These are phyloP conservation scores for Uria aalge DNA, from an alignment of 2,113 vertebrate species.

Conservation along the genomic window DNA sequence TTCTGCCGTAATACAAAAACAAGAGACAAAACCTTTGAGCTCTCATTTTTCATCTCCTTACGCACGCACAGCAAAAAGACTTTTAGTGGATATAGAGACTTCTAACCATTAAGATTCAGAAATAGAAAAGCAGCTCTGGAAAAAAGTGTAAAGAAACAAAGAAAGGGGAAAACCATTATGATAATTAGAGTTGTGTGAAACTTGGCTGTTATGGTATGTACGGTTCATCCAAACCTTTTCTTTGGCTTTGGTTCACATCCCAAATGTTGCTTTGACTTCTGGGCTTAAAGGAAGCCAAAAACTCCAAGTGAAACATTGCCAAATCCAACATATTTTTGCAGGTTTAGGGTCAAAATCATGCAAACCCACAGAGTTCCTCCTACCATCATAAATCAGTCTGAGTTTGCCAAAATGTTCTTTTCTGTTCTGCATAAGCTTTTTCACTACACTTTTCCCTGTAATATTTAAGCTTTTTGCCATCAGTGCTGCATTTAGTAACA, in stretches of 20 bases:
- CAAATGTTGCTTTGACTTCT: constrained; percentile 63
- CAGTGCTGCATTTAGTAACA: background rate
- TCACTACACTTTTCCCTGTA: background rate
- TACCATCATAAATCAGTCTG: constrained; percentile 47
- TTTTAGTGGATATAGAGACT: background rate
- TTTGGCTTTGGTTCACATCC: constrained; percentile 47
- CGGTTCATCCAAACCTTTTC: constrained; percentile 34
- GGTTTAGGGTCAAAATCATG: constrained; percentile 61
- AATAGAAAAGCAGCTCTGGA: background rate
- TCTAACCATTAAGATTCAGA: background rate
- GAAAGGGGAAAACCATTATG: constrained; percentile 12
- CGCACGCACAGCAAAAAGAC: background rate
- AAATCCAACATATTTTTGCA: constrained; percentile 60
- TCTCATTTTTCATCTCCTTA: background rate
- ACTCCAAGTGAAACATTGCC: constrained; percentile 41
- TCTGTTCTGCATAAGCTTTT: background rate
- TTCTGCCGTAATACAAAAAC: background rate
- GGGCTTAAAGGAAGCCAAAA: constrained; percentile 54
- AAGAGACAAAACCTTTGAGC: background rate
- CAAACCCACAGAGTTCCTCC: constrained; percentile 39
- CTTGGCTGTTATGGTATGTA: constrained; percentile 32
- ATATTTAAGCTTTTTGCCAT: background rate
- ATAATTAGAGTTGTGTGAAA: constrained; percentile 40
- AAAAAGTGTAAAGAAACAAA: background rate
- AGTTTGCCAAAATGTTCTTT: constrained; percentile 34